Base-by-base conservation (phyloP, 2,797 vertebrate genomes). In the Philypnodon macrostomus region DNA sequence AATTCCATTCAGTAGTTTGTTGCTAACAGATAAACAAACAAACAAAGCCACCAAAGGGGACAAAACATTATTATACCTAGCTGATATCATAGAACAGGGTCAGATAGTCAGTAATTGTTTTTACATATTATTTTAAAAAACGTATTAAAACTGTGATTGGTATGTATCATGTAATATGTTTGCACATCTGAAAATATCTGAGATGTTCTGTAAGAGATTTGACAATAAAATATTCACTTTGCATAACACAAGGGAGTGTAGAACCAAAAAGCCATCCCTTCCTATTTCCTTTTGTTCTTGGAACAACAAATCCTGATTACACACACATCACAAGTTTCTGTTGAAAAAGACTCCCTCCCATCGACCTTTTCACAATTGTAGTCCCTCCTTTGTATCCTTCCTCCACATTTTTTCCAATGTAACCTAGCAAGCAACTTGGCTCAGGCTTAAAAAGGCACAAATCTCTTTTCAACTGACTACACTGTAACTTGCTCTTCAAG, bases 171-270 rank as follows among this genome's bases (percentile, higher is more conserved):
- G n/a, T n/a, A n/a, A n/a, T n/a, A n/a, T n/a, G n/a, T n/a, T n/a
- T n/a, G n/a, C n/a, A n/a, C n/a, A n/a, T n/a, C n/a, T n/a, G n/a
- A n/a, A n/a, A n/a, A n/a, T n/a, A n/a, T n/a, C n/a, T n/a, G n/a
- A n/a, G n/a, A n/a, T n/a, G 16, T 51, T 42, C 34, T 50, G 40
- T 6, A 39, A 14, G 12, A 44, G 38, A 58, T 61, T 53, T 18
- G 17, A 55, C 33, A 54, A 61, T 61, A 60, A 23, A 46, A 67
- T 26, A 72, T 60, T 69, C 55, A 36, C 29, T 67, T 9, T 55
- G 39, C 42, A 68, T 41, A 65, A 66, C 26, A 16, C n/a, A 39
- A 63, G 75, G 70, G 71, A 58, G 75, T 80, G 63, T 46, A 58
- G 34, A 16, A 50, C 53, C 52, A 32, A 16, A 18, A 12, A 27